Conservation (phyloP, 2,113 vertebrate genomes). For the Charadrius vociferus region DNA sequence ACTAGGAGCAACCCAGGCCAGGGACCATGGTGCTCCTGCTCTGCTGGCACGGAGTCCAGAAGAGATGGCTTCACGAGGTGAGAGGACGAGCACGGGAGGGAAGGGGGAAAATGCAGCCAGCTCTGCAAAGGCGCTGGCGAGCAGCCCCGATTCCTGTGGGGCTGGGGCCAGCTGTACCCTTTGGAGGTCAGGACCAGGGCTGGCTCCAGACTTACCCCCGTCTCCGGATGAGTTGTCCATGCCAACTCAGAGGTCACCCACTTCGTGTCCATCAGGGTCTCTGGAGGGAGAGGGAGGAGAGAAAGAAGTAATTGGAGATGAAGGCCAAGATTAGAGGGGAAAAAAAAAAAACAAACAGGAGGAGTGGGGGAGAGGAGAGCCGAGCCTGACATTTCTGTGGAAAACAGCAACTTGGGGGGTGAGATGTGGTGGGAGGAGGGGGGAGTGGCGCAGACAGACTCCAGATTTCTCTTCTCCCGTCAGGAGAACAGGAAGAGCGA, state of each 20-base stretch:
- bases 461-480: slow-evolving; percentile 52
- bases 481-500: slow-evolving; percentile 54
- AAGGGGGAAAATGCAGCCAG: background rate
- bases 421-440: slow-evolving; percentile 38
- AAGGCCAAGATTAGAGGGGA: slow-evolving; percentile 14
- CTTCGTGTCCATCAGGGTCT: slow-evolving; percentile 97
- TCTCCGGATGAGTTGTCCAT: slow-evolving; percentile 95
- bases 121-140: background rate
- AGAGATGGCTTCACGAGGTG: background rate
- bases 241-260: slow-evolving; percentile 97
- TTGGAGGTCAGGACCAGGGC: background rate
- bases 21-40: background rate
- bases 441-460: background rate
- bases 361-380: slow-evolving; percentile 22
- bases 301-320: slow-evolving; percentile 43
- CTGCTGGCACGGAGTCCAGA: rapidly evolving
- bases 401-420: slow-evolving; percentile 62
- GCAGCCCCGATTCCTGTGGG: background rate
- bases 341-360: background rate
- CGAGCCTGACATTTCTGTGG: slow-evolving; percentile 47
- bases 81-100: background rate
- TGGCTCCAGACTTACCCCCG: slow-evolving; percentile 84
- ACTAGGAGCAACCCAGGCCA: slow-evolving; percentile 1
- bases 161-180: background rate
- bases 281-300: slow-evolving; percentile 72